phyloP scores from a whole-genome alignment of 53 echinoderm and acorn worm genomes.

The Patiria pectinifera region DNA sequence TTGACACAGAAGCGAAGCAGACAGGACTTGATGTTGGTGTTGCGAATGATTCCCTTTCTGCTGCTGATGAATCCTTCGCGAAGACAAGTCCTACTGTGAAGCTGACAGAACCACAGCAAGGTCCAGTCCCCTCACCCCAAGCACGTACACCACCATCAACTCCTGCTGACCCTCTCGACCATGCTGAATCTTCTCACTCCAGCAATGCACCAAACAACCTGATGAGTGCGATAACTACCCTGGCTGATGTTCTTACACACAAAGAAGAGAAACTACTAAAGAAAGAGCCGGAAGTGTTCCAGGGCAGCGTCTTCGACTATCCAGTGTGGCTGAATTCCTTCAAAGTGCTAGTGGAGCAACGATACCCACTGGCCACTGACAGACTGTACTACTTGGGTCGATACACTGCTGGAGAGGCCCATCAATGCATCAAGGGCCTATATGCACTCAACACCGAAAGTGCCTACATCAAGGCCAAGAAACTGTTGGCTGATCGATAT shows the following conservation, averaged over 20 bases:
- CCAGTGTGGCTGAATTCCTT: constrained; percentile 24
- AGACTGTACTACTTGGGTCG: constrained; percentile 22
- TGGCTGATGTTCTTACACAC: constrained; percentile 24
- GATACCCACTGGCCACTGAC: constrained; percentile 35
- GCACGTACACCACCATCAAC: not conserved
- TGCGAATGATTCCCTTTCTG: too few species aligned
- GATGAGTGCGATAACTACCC: constrained; percentile 29
- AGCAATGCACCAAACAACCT: not conserved
- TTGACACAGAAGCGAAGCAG: too few species aligned
- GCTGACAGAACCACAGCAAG: not conserved
- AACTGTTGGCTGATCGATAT: constrained; percentile 17
- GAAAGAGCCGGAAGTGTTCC: constrained; percentile 15
- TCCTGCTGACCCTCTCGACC: not conserved
- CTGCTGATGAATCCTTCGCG: not conserved
- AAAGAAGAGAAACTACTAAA: constrained; percentile 22
- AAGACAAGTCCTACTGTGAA: not conserved
- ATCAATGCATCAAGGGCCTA: constrained; percentile 33
- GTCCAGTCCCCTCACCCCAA: not conserved
- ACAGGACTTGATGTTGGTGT: too few species aligned
- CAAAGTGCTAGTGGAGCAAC: constrained; percentile 22
- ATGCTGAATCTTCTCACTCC: not conserved
- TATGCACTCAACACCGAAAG: constrained; percentile 19
- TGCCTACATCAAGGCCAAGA: constrained; percentile 24
- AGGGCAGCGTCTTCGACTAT: constrained; percentile 15
- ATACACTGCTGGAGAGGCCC: constrained; percentile 42